Evolutionary conservation across 2,797 vertebrate genomes (phyloP), one percentile per base, ranked within the genome.

Genomic region (Hypotaenidia okinawae): DNA sequence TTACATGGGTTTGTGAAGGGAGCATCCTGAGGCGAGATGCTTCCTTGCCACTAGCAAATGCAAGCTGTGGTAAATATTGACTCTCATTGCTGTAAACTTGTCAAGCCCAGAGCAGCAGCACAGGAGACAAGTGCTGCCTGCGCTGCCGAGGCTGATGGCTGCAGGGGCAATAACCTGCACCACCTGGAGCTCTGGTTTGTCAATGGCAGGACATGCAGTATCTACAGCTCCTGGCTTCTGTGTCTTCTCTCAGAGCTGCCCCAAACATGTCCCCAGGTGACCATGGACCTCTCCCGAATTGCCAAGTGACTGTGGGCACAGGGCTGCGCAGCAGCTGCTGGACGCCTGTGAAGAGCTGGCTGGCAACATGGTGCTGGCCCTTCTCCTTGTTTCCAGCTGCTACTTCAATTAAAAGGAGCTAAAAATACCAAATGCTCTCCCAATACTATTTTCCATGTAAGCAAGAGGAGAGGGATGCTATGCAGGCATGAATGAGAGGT

Each of bases 381-480:
- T 88, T 11, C 59, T 89, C 62, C 87, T 92, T 55, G 13, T 81
- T 90, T 95, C 77, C 87, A 91, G 83, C 79, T 94, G 94, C 73
- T 94, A 59, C 73, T 73, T 88, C 83, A 73, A 84, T 88, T 95
- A 86, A 91, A 96, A 88, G 35, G 23, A 88, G 80, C 87, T 94
- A 91, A 94, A 95, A 96, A 96, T 90, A 94, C 52, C 66, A 84
- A 69, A 81, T 67, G 16, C 63, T 91, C 77, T 91, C 79, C 66
- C 6, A 13, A 22, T 23, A 39, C 51, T 74, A 16, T 79, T 86
- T 93, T 76, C 47, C n/a, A 5, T 18, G 19, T 54, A 57, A 92
- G 69, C 47, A 87, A 70, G 54, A 80, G 90, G 69, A 78, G 24
- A 81, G 35, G 59, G 91, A 89, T 94, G 85, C 89, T 90, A 52